Evolutionary conservation across 2,113 vertebrate species (phyloP).

Genomic region (Actenoides lindsayi): DNA sequence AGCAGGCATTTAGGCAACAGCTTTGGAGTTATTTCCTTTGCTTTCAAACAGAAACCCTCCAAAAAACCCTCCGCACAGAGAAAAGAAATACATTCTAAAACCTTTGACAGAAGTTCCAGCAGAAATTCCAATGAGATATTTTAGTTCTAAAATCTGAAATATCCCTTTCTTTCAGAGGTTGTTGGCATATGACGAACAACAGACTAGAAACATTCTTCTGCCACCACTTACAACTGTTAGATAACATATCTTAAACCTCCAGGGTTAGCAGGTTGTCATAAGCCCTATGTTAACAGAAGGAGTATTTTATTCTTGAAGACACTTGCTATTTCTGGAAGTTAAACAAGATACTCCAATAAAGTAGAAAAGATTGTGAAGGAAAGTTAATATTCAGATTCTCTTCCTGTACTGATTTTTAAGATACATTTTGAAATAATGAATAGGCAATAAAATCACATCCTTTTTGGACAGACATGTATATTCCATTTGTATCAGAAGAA

Average conservation of each 20-base stretch:
- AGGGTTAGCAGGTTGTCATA: slow-evolving; percentile 34
- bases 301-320: slow-evolving; percentile 31
- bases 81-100: not conserved
- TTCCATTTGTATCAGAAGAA: not conserved
- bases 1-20: not conserved
- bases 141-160: not conserved
- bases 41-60: not conserved
- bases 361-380: not conserved
- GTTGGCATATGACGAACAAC: not conserved
- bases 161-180: not conserved
- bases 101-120: not conserved
- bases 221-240: not conserved
- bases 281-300: slow-evolving; percentile 44
- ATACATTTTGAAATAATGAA: not conserved
- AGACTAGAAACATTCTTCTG: slow-evolving; percentile 7
- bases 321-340: slow-evolving; percentile 13
- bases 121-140: not conserved
- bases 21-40: not conserved
- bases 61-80: not conserved
- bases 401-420: not conserved
- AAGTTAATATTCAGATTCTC: not conserved
- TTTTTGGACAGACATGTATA: not conserved
- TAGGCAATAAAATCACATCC: not conserved
- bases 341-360: not conserved
- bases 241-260: not conserved